These are phyloP conservation scores for Cacoxenus indagator DNA, from an alignment of 2,888 invertebrate species.

Conservation along the genomic window DNA sequence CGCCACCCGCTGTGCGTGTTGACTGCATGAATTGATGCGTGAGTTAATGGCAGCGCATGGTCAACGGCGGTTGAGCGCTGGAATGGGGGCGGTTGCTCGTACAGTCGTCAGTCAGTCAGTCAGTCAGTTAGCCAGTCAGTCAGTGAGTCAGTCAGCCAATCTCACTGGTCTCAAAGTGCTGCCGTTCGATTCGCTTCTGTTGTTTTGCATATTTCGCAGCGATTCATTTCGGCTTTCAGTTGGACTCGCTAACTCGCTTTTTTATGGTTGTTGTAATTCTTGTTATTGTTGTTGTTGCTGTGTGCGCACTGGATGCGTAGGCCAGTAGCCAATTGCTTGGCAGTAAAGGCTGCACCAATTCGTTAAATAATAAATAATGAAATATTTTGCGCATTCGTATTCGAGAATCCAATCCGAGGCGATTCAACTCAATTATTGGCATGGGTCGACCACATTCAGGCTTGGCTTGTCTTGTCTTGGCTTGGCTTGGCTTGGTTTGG, in stretches of 20 bases:
- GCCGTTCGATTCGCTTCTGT: constrained; percentile 24
- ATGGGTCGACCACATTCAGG: too few species aligned
- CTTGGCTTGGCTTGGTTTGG: too few species aligned
- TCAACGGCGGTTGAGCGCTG: too few species aligned
- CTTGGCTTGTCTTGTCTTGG: too few species aligned
- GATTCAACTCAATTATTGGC: too few species aligned
- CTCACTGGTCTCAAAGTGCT: constrained; percentile 39
- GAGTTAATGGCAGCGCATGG: too few species aligned
- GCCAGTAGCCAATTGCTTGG: constrained; percentile 66
- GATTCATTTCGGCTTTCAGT: not conserved
- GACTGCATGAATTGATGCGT: not conserved
- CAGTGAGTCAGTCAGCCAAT: not conserved
- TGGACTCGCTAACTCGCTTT: not conserved
- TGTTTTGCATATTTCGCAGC: constrained; percentile 57
- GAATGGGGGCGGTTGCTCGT: not conserved
- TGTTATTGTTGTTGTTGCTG: not conserved
- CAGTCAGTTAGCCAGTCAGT: constrained; percentile 27
- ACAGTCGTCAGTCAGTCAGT: not conserved
- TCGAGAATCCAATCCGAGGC: too few species aligned
- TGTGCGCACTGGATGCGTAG: constrained; percentile 46
- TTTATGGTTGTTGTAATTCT: not conserved
- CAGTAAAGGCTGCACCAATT: constrained; percentile 67
- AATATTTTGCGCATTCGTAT: constrained; percentile 31
- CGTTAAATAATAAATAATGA: constrained; percentile 63
- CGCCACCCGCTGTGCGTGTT: constrained; percentile 9